Evolutionary conservation across 2,113 vertebrate species (phyloP), one percentile per base, ranked within the genome.

Genomic region (Dasyprocta punctata): DNA sequence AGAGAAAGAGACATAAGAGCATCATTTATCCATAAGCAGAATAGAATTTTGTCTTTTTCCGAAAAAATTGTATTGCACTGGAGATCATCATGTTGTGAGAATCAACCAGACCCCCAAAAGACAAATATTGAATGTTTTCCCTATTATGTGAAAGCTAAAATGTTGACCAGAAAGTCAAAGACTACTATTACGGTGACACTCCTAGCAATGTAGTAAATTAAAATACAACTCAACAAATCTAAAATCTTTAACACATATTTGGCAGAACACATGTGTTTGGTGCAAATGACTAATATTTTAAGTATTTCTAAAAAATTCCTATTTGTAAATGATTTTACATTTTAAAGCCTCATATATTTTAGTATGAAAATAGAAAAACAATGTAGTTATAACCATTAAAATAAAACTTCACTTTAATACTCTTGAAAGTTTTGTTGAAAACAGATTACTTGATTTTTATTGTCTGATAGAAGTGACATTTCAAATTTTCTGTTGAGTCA

Each of bases 221-320:
- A 89, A 87, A 75, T n/a, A 56, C 0, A 85, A 56, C 44, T 93
- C 47, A 96, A 93, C 11, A 77, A 85, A 52, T 71, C 52, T 84
- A 22, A 92, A 73, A 38, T 78, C 3, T 58, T 77, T 78, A 83
- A 41, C 33, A 89, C 60, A 38, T 77, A 83, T 89, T 93, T 95
- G 80, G 44, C 2, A 52, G 38, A 56, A 90, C 9, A 67, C 26
- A 52, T 75, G 16, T 20, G 22, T 91, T 94, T 92, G 28, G 75
- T 56, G 12, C 36, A 71, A 81, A 88, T 95, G 44, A 89, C 20
- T 56, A 82, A 93, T 81, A 82, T 86, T 93, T 89, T 69, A 86
- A 52, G 0, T 49, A 61, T 86, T 54, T 78, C 75, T 81, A 82
- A 89, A 11, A 38, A 83, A 77, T 58, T 58, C 13, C 0, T 77